A percentile compares a stretch with the other conserved stretches of the same genome.
Conservation (phyloP, 2,797 vertebrate species). For the Nannoperca obscura region DNA sequence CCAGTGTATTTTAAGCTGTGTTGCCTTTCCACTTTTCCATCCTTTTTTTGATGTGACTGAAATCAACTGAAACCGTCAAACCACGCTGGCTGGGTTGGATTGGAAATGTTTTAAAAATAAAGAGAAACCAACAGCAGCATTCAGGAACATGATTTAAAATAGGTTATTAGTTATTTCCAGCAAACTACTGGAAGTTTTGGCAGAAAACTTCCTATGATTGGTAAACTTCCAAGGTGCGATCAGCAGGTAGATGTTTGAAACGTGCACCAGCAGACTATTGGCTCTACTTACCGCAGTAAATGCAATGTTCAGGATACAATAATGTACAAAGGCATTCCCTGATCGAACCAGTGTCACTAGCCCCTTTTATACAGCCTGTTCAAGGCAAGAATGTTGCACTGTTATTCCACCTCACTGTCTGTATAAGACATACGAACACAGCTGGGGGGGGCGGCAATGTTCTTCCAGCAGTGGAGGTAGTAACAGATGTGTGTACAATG, state of each 20-base stretch:
- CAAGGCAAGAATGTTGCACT: too few relatives aligned
- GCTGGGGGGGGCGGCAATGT: too few relatives aligned
- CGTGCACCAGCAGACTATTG: neutral
- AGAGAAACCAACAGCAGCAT: neutral
- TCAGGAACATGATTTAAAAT: constrained; percentile 3
- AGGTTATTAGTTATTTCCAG: too few relatives aligned
- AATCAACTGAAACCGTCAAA: constrained; percentile 31
- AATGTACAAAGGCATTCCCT: neutral
- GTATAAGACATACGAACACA: too few relatives aligned
- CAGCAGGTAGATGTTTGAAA: neutral
- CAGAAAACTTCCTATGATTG: neutral
- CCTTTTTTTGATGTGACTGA: constrained; percentile 26
- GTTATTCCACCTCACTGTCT: too few relatives aligned
- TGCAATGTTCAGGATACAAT: neutral
- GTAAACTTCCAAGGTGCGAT: neutral
- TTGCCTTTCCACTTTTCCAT: constrained; percentile 33
- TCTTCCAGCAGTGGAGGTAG: too few relatives aligned
- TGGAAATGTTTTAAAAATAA: neutral
- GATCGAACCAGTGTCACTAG: constrained; percentile 1
- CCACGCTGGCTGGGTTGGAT: neutral
- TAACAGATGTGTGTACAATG: too few relatives aligned
- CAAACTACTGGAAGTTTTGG: neutral
- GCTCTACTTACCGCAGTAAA: neutral
- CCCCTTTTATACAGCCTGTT: too few relatives aligned
- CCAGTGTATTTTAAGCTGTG: constrained; percentile 49